These are phyloP conservation scores for Cuculus canorus DNA, from an alignment of 2,797 vertebrate genomes.

Conservation along the genomic window DNA sequence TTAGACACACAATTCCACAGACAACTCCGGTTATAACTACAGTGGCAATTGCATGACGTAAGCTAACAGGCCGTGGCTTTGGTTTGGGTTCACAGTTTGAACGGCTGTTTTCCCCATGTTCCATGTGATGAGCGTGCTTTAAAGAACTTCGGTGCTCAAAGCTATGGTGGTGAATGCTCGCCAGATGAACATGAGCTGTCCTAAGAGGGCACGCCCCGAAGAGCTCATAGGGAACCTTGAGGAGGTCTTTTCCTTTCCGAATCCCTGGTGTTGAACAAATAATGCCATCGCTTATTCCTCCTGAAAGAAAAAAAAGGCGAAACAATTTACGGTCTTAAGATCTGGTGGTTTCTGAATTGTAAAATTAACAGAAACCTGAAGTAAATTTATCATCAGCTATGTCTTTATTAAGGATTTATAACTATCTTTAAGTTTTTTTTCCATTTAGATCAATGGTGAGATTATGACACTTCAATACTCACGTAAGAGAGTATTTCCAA, in stretches of 20 bases:
- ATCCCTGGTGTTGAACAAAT: conserved; percentile 86
- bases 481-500: not conserved
- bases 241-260: conserved; percentile 87
- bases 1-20: conserved; percentile 93
- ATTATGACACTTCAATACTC: not conserved
- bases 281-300: conserved; percentile 87
- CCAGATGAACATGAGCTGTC: conserved; percentile 78
- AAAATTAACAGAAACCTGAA: not conserved
- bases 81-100: conserved; percentile 86
- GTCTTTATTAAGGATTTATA: not conserved
- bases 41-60: conserved; percentile 93
- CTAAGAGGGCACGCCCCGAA: conserved; percentile 87
- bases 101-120: conserved; percentile 6
- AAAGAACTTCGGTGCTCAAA: conserved; percentile 68
- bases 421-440: conserved; percentile 18
- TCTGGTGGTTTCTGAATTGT: not conserved
- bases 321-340: not conserved
- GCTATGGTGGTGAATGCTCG: conserved; percentile 80
- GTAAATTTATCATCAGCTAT: not conserved
- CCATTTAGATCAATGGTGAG: not conserved
- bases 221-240: conserved; percentile 91
- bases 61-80: conserved; percentile 82
- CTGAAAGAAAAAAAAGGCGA: conserved; percentile 64
- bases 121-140: conserved; percentile 64
- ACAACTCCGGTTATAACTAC: conserved; percentile 94